Evolutionary conservation across 2,888 invertebrate genomes (phyloP).

Genomic region (Chrysina gloriosa): DNA sequence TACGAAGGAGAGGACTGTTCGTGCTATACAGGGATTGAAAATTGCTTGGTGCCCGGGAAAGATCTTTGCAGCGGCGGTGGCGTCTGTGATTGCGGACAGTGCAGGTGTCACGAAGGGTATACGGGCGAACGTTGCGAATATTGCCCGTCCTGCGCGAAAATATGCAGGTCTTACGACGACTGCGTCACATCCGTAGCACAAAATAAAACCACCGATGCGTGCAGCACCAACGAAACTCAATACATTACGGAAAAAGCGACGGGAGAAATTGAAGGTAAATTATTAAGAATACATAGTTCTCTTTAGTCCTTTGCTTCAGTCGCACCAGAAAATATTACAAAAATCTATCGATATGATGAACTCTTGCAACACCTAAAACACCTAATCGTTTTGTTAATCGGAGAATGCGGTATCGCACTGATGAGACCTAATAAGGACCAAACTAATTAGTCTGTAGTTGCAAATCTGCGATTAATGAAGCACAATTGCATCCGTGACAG

Average conservation of each 20-base stretch:
- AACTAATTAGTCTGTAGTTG: no score
- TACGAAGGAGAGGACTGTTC: conserved; percentile 72
- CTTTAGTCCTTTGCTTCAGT: background rate
- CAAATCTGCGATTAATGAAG: no score
- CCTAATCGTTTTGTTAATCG: no score
- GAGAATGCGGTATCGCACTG: no score
- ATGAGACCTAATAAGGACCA: no score
- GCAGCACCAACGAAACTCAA: conserved; percentile 36
- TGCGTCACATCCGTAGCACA: conserved; percentile 56
- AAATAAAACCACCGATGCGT: conserved; percentile 38
- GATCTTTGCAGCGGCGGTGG: conserved; percentile 79
- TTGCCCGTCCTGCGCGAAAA: conserved; percentile 67
- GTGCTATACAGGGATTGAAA: conserved; percentile 66
- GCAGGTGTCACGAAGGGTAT: conserved; percentile 58
- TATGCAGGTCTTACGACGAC: conserved; percentile 68
- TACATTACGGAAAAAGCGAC: conserved; percentile 39
- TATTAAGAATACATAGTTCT: background rate
- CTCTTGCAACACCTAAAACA: no score
- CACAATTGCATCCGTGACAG: no score
- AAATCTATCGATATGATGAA: no score
- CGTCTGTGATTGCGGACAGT: conserved; percentile 77
- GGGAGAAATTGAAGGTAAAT: conserved; percentile 36
- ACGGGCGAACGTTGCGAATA: conserved; percentile 69
- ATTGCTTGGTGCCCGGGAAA: conserved; percentile 68
- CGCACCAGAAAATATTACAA: no score